Evolutionary conservation across 2,888 invertebrate genomes (phyloP).

Genomic region (Hydrotaea cyrtoneurina): DNA sequence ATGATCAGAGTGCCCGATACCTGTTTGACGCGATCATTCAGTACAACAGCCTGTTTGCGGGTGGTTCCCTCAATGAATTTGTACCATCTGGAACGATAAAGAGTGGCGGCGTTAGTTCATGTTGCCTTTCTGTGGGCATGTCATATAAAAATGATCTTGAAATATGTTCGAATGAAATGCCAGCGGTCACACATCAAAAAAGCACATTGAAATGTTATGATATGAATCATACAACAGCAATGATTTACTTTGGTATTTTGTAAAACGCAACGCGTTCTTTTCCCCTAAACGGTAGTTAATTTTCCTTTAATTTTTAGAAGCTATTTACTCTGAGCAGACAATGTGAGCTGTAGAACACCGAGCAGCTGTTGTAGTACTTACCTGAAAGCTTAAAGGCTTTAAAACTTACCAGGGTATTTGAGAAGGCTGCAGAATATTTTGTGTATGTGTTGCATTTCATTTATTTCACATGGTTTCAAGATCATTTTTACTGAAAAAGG

Average conservation of each 20-base stretch:
- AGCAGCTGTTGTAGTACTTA: slow-evolving; percentile 49
- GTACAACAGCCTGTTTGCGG: slow-evolving; percentile 92
- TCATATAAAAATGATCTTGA: slow-evolving; percentile 60
- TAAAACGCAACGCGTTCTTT: not conserved
- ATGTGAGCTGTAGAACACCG: slow-evolving; percentile 27
- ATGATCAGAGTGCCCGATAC: slow-evolving; percentile 97
- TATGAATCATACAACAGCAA: slow-evolving; percentile 15
- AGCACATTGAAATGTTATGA: slow-evolving; percentile 50
- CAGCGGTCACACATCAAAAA: slow-evolving; percentile 15
- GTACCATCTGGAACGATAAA: slow-evolving; percentile 90
- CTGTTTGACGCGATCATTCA: slow-evolving; percentile 94
- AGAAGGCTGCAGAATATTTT: not conserved
- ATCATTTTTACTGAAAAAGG: slow-evolving; percentile 47
- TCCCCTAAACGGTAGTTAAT: too few species aligned
- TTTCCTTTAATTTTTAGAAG: too few species aligned
- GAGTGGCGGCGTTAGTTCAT: not conserved
- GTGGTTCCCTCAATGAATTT: slow-evolving; percentile 94
- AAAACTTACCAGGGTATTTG: slow-evolving; percentile 32
- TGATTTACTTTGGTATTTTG: not conserved
- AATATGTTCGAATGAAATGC: slow-evolving; percentile 58
- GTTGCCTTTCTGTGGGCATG: slow-evolving; percentile 11
- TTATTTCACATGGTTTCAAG: slow-evolving; percentile 43
- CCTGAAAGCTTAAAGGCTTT: not conserved
- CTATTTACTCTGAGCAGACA: slow-evolving; percentile 5
- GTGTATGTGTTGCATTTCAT: slow-evolving; percentile 50